These are phyloP conservation scores for Furcula furcula DNA, from an alignment of 2,888 invertebrate species.

Conservation along the genomic window DNA sequence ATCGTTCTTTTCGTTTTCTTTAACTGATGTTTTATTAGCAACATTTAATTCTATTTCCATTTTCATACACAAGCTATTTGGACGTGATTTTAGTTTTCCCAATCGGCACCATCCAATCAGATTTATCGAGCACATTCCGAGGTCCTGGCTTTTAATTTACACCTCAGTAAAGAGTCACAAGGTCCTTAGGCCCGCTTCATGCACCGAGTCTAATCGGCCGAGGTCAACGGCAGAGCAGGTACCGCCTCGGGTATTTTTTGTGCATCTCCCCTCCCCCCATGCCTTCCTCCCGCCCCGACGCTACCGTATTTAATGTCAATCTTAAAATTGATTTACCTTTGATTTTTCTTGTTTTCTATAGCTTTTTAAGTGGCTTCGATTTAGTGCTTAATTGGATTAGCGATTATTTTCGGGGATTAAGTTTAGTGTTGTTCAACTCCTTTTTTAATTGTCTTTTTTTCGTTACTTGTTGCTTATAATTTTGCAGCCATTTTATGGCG, in stretches of 20 bases:
- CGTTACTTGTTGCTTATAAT: too few relatives aligned
- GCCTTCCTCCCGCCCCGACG: conserved; percentile 44
- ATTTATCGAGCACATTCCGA: neutral
- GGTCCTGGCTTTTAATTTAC: conserved; percentile 32
- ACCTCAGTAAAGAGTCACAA: conserved; percentile 10
- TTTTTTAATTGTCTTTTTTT: too few relatives aligned
- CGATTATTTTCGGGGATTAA: neutral
- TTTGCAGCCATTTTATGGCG: too few relatives aligned
- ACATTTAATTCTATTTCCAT: too few relatives aligned
- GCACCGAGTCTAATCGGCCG: conserved; percentile 60
- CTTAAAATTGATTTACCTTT: conserved; percentile 32
- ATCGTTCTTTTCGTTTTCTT: too few relatives aligned
- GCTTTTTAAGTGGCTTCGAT: neutral
- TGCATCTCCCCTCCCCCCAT: conserved; percentile 36
- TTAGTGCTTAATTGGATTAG: neutral
- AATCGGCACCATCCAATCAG: neutral
- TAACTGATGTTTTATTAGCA: too few relatives aligned
- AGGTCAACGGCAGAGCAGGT: conserved; percentile 77
- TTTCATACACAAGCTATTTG: too few relatives aligned
- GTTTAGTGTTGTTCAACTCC: too few relatives aligned
- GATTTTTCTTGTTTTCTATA: conserved; percentile 3
- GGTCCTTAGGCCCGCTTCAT: conserved; percentile 45
- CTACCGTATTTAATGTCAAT: conserved; percentile 67
- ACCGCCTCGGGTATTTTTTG: conserved; percentile 66
- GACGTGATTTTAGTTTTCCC: neutral